Evolutionary conservation across 2,797 vertebrate species (phyloP).

Genomic region (Tenualosa thibaudeaui): DNA sequence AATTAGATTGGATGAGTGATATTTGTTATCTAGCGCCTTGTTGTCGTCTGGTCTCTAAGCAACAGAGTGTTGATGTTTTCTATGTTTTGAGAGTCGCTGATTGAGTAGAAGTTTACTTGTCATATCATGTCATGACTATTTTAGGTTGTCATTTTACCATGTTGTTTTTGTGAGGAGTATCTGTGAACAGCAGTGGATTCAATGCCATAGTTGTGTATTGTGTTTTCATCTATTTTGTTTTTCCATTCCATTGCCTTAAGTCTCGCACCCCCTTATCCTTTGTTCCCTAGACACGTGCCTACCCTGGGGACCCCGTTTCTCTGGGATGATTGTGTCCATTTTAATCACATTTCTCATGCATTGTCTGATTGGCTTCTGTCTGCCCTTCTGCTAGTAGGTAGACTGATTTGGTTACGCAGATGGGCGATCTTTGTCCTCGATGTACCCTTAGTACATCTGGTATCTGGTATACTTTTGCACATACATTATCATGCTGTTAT

Average conservation of each 20-base stretch:
- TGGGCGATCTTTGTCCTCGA: neutral
- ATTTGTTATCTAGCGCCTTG: neutral
- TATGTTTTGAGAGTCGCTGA: neutral
- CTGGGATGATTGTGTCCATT: conserved; percentile 7
- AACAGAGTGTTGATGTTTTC: neutral
- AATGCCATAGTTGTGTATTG: neutral
- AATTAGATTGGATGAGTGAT: neutral
- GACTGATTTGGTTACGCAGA: neutral
- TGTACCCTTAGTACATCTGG: too few relatives aligned
- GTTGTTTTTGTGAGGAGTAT: neutral
- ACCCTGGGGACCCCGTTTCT: conserved; percentile 39
- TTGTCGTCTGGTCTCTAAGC: neutral
- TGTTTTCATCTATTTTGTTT: neutral
- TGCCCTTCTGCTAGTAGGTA: neutral
- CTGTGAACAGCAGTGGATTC: neutral
- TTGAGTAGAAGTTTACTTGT: neutral
- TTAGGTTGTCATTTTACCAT: too few relatives aligned
- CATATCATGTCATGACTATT: neutral
- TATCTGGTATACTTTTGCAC: neutral
- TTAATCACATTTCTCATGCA: conserved; percentile 13
- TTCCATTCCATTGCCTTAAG: neutral
- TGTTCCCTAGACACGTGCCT: conserved; percentile 4
- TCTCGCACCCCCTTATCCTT: neutral
- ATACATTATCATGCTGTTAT: too few relatives aligned
- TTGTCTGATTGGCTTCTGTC: conserved; percentile 6